Conservation (phyloP, 2,797 vertebrate genomes). For the Heliangelus exortis region DNA sequence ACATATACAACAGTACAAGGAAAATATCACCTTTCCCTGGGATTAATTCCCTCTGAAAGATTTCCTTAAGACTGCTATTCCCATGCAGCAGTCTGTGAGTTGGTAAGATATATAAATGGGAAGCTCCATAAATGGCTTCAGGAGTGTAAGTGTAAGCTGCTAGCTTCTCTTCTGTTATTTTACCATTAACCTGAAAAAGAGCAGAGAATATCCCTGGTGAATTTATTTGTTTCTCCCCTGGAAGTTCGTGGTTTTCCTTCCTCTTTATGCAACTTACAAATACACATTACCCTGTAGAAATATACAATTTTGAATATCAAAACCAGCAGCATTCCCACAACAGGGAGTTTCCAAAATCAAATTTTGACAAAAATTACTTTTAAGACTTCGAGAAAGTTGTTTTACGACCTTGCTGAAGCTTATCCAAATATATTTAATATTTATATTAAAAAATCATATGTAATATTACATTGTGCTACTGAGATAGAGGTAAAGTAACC, state of each 20-base stretch:
- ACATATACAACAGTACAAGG: not conserved
- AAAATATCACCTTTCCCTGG: constrained; percentile 83
- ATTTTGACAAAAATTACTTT: not conserved
- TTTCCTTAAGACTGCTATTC: constrained; percentile 80
- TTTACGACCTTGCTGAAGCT: not conserved
- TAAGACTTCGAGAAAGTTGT: not conserved
- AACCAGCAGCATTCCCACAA: not conserved
- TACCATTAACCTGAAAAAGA: constrained; percentile 84
- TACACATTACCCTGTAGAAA: not conserved
- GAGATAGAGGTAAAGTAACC: not conserved
- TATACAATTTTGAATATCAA: not conserved
- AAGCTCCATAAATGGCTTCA: constrained; percentile 90
- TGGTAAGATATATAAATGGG: constrained; percentile 88
- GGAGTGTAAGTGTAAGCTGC: constrained; percentile 88
- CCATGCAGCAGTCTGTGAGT: constrained; percentile 89
- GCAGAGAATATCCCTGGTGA: not conserved
- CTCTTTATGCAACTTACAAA: not conserved
- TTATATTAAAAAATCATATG: not conserved
- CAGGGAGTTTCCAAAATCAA: not conserved
- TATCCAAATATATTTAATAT: not conserved
- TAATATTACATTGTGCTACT: not conserved
- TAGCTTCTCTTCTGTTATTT: constrained; percentile 86
- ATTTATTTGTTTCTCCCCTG: not conserved
- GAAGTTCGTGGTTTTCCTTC: not conserved
- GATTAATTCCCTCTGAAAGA: constrained; percentile 78